These are phyloP conservation scores for Sinodicranocentrus sp. DNA, from an alignment of 2,888 invertebrate genomes.

Conservation along the genomic window DNA sequence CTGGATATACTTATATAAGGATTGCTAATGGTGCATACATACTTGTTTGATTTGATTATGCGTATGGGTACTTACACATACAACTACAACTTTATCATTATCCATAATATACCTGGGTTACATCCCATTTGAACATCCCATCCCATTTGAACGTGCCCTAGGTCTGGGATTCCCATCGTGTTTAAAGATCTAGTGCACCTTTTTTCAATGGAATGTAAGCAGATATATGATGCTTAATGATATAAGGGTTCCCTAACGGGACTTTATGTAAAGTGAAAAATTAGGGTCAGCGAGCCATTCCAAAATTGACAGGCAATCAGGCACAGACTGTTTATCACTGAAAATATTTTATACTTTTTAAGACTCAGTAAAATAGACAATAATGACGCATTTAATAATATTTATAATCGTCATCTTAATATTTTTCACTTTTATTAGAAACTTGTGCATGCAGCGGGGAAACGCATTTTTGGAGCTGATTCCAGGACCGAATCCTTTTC, in stretches of 20 bases:
- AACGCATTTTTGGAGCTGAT: background rate
- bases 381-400: background rate
- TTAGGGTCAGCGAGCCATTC: background rate
- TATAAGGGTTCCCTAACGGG: too few relatives aligned
- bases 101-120: background rate
- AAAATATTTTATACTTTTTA: background rate
- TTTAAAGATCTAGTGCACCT: too few relatives aligned
- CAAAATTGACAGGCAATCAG: background rate
- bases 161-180: too few relatives aligned
- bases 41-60: background rate
- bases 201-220: too few relatives aligned
- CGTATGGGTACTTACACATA: background rate
- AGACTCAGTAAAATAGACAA: background rate
- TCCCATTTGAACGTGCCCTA: too few relatives aligned
- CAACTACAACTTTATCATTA: background rate
- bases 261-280: background rate
- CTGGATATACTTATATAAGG: background rate
- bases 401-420: background rate
- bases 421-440: background rate
- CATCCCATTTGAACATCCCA: too few relatives aligned
- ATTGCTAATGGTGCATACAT: background rate
- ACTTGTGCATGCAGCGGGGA: background rate
- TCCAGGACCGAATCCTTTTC: slow-evolving; percentile 40
- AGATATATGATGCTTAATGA: background rate
- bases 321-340: background rate